Percentiles rank a stretch among this genome's conserved stretches.
Evolutionary conservation across 2,797 vertebrate species (phyloP).

Genomic region (Coendou prehensilis): DNA sequence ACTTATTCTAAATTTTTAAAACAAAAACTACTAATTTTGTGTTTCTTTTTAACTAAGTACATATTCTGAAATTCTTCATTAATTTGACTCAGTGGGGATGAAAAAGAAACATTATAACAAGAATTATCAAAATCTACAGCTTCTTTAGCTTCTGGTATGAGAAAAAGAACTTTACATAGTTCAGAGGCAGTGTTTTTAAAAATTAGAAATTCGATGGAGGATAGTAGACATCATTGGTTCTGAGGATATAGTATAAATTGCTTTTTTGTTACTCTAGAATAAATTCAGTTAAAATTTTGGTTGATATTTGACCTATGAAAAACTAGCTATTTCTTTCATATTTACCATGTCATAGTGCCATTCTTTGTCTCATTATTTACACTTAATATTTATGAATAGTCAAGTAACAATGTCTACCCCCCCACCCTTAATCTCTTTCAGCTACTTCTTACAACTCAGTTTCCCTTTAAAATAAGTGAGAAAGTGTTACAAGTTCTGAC

Average conservation of each 20-base stretch:
- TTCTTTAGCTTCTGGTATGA: constrained; percentile 15
- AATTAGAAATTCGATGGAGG: constrained; percentile 1
- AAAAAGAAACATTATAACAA: constrained; percentile 58
- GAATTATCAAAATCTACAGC: constrained; percentile 30
- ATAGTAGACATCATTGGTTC: constrained; percentile 40
- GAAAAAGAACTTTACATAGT: not conserved
- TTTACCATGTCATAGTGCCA: not conserved
- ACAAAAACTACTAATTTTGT: constrained; percentile 22
- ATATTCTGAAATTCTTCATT: not conserved
- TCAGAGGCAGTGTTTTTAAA: not conserved
- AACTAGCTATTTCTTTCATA: constrained; percentile 2
- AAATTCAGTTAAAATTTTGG: constrained; percentile 60
- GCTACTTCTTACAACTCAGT: constrained; percentile 93
- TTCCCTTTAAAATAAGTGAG: constrained; percentile 95
- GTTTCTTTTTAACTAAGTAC: not conserved
- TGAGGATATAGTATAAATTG: not conserved
- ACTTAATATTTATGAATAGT: constrained; percentile 14
- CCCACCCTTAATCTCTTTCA: constrained; percentile 85
- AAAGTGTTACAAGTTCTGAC: constrained; percentile 96
- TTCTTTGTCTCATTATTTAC: constrained; percentile 61
- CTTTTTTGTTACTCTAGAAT: constrained; percentile 9
- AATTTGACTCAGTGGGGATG: constrained; percentile 1
- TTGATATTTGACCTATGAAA: constrained; percentile 26
- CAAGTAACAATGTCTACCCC: constrained; percentile 54
- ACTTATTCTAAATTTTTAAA: constrained; percentile 57